Evolutionary conservation across 2,888 invertebrate species (phyloP).

Genomic region (Cosmia trapezina): DNA sequence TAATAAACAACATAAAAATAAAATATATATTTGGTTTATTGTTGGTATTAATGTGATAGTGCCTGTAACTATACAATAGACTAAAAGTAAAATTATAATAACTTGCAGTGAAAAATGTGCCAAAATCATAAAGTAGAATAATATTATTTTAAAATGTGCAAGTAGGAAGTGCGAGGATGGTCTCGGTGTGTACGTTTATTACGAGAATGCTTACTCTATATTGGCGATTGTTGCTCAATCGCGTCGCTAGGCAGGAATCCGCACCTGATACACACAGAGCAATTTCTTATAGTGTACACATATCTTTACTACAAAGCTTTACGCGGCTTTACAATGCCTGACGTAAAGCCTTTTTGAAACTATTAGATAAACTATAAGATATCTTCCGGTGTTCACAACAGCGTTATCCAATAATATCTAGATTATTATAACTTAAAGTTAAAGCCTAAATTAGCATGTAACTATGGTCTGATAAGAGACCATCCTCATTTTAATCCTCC

Average conservation of each 20-base stretch:
- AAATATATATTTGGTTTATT: slow-evolving; percentile 18
- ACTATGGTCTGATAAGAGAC: slow-evolving; percentile 57
- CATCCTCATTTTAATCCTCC: slow-evolving; percentile 63
- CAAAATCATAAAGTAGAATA: slow-evolving; percentile 50
- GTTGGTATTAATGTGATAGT: slow-evolving; percentile 24
- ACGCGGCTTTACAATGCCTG: slow-evolving; percentile 18
- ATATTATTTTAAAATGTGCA: slow-evolving; percentile 58
- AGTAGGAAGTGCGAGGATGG: slow-evolving; percentile 69
- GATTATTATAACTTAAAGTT: slow-evolving; percentile 6
- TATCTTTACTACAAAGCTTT: slow-evolving; percentile 48
- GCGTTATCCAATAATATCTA: slow-evolving; percentile 1
- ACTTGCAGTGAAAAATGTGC: slow-evolving; percentile 62
- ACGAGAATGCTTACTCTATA: slow-evolving; percentile 87
- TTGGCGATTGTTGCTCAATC: slow-evolving; percentile 89
- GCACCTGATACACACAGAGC: slow-evolving; percentile 87
- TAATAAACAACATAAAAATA: slow-evolving; percentile 31
- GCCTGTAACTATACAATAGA: slow-evolving; percentile 37
- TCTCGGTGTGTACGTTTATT: slow-evolving; percentile 66
- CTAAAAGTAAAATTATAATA: slow-evolving; percentile 51
- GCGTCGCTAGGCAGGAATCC: slow-evolving; percentile 89
- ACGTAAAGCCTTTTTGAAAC: slow-evolving; percentile 24
- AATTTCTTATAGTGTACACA: slow-evolving; percentile 68
- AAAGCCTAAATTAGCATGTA: neutral
- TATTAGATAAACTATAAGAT: slow-evolving; percentile 45
- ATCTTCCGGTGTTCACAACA: slow-evolving; percentile 29